Evolutionary conservation across 2,888 invertebrate genomes (phyloP).

Genomic region (Napeogenes sylphis): DNA sequence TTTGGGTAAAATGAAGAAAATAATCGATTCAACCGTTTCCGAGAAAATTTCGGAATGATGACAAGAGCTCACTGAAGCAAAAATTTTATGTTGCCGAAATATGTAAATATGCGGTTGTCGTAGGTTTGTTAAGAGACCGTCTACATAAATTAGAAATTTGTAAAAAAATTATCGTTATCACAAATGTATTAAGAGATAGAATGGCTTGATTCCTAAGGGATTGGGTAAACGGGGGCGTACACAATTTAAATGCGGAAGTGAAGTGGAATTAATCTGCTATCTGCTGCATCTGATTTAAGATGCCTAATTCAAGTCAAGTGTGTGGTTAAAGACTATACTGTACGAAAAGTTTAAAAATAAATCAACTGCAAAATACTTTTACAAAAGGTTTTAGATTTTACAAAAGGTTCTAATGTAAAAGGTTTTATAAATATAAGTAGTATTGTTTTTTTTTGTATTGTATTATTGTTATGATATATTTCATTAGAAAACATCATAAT

Average conservation of each 20-base stretch:
- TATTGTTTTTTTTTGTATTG: too few species aligned
- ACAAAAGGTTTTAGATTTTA: too few species aligned
- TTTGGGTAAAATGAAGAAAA: not conserved
- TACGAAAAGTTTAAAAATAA: too few species aligned
- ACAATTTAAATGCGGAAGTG: slow-evolving; percentile 61
- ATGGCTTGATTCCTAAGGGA: not conserved
- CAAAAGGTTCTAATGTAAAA: too few species aligned
- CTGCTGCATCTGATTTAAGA: not conserved
- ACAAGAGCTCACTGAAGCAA: not conserved
- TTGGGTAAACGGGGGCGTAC: slow-evolving; percentile 32
- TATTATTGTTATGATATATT: too few species aligned
- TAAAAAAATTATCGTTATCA: not conserved
- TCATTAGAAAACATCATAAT: too few species aligned
- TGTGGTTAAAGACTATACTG: not conserved
- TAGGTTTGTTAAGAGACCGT: not conserved
- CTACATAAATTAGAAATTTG: not conserved
- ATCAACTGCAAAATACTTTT: not conserved
- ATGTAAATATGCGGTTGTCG: slow-evolving; percentile 5
- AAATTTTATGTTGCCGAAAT: slow-evolving; percentile 10
- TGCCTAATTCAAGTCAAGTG: slow-evolving; percentile 10
- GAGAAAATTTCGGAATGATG: not conserved
- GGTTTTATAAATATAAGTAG: too few species aligned
- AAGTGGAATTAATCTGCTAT: slow-evolving; percentile 33
- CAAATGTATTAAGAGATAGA: not conserved
- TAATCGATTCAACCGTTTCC: not conserved